phyloP scores from a whole-genome alignment of 2,888 invertebrate species.

The Sicus ferrugineus region DNA sequence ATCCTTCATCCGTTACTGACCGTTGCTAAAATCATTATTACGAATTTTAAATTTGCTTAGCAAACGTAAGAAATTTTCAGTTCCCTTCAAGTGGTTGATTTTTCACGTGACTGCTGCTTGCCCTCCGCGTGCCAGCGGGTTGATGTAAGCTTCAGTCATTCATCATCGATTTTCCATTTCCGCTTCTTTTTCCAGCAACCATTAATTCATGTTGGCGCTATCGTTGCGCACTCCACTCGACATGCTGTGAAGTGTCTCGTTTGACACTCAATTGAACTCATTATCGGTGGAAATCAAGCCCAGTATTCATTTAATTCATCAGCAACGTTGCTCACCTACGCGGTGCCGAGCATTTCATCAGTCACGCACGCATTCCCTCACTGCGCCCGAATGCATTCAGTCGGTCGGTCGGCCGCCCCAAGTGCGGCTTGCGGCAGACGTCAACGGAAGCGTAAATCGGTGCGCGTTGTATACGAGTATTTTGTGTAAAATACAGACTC shows the following conservation, averaged over 20 bases:
- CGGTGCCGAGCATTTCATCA: background rate
- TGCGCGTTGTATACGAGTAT: conserved; percentile 38
- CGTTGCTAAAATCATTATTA: too few relatives aligned
- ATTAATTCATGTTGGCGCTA: too few relatives aligned
- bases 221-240: background rate
- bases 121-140: too few relatives aligned
- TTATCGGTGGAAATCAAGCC: conserved; percentile 32
- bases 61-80: too few relatives aligned
- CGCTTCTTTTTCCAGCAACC: too few relatives aligned
- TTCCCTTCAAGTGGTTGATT: too few relatives aligned
- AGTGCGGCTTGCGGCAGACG: background rate
- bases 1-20: too few relatives aligned
- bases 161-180: too few relatives aligned
- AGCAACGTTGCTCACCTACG: background rate
- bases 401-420: background rate
- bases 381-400: background rate
- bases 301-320: conserved; percentile 23
- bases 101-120: too few relatives aligned
- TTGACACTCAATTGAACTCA: conserved; percentile 21
- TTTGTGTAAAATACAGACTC: conserved; percentile 3
- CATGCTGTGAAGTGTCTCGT: conserved; percentile 5
- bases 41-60: background rate
- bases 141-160: too few relatives aligned
- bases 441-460: conserved; percentile 41
- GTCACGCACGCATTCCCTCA: background rate